phyloP scores from a whole-genome alignment of 2,888 invertebrate genomes.

The Hesperia comma region DNA sequence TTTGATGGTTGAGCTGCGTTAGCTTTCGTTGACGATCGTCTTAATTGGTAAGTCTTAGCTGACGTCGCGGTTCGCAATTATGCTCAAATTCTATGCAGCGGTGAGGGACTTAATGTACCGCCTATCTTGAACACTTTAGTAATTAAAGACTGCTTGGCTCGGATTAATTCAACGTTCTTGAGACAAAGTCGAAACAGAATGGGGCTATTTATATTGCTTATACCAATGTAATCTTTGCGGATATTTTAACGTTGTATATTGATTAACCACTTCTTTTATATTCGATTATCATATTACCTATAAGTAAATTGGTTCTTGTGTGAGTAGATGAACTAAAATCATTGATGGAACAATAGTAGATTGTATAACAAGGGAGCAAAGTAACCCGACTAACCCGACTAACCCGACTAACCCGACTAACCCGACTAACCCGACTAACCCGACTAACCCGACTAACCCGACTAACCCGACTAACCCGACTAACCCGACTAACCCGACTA shows the following conservation, averaged over 20 bases:
- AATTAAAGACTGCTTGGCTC: conserved; percentile 24
- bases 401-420: too few species aligned
- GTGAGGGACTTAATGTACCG: conserved; percentile 26
- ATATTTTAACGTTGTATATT: background rate
- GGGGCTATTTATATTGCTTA: background rate
- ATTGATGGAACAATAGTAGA: too few species aligned
- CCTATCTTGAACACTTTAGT: conserved; percentile 25
- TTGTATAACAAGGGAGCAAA: too few species aligned
- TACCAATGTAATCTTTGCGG: background rate
- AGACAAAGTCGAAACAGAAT: conserved; percentile 13
- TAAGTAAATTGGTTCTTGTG: too few species aligned
- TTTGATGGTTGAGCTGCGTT: conserved; percentile 59
- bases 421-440: too few species aligned
- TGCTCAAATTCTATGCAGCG: conserved; percentile 43
- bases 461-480: too few species aligned
- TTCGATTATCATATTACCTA: too few species aligned
- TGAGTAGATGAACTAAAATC: too few species aligned
- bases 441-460: too few species aligned
- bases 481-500: too few species aligned
- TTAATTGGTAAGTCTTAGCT: conserved; percentile 83
- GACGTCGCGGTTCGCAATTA: conserved; percentile 78
- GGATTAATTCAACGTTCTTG: conserved; percentile 25
- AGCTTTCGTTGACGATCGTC: conserved; percentile 73
- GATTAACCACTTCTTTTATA: too few species aligned
- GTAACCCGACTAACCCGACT: too few species aligned